Base-by-base conservation (phyloP, 2,797 vertebrate genomes). In the Takifugu ocellatus region DNA sequence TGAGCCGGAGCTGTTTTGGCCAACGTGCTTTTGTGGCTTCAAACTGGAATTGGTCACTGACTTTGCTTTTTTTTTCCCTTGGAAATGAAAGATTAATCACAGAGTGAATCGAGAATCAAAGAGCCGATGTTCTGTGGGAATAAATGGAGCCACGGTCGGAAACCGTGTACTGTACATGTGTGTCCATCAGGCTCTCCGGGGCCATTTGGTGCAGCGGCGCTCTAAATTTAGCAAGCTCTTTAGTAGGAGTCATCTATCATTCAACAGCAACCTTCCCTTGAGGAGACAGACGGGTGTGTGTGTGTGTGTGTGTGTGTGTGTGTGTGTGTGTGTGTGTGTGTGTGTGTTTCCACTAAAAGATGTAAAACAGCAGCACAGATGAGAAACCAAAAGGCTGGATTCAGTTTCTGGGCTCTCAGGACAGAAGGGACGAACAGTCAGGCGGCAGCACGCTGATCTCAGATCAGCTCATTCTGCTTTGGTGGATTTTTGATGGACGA, bases 191-290 rank as follows among this genome's bases (percentile, higher is more conserved):
- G 62, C 64, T 76, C 51, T 64, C 71, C 55, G 57, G 67, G 68
- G 61, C 55, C 45, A 39, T 49, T 46, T 63, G 76, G 58, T 78
- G 74, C 68, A 75, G 71, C 63, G 44, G 49, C 52, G 80, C 74
- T 84, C 87, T 89, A 88, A 78, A 89, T 88, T 84, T 88, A 87
- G 84, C 56, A 0, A 27, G 49, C 76, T 84, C 72, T 81, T 85
- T 76, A 75, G 82, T 63, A 43, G 49, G 60, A 87, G 75, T 84
- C 86, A 87, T 89, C 80, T 82, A 88, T 89, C 84, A 86, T 89
- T 88, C 81, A 87, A 68, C 62, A 62, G 45, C 47, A 64, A 59
- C 56, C 75, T 70, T 82, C 79, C 79, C 75, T 60, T 48, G 66
- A 82, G 79, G 69, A 54, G 63, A 33, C 44, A 57, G 25, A 59